Evolutionary conservation across 2,888 invertebrate species (phyloP), one percentile per base, ranked within the genome.

Genomic region (Dolichopus griseipennis): DNA sequence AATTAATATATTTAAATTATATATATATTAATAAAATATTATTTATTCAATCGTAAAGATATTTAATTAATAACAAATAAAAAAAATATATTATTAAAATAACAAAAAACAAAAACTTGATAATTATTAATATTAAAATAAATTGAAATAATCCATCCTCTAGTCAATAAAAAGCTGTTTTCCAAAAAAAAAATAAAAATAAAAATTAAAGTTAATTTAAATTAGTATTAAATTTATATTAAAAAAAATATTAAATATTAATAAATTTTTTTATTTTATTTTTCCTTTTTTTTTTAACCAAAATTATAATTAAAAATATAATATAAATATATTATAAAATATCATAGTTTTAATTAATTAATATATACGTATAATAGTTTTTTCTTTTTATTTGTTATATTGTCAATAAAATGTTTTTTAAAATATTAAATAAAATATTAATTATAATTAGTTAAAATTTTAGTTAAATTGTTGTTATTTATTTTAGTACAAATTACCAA

Each of bases 91-190:
- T 27, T 4, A 27, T 27, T 27, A 27, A 27, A 27, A 27, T 27
- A 4, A 27, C 27, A 27, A 27, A 4, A 27, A 4, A 27, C 27
- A 27, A 27, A 4, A 27, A 27, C 27, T 27, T 27, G 5, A 27
- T 27, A 27, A 27, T 27, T 4, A 27, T 27, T 27, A 27, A 27
- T 3, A 52, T 52, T 18, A 27, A 27, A n/a, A 18, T 18, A 12
- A 52, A 52, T 18, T 52, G 52, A 52, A 52, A 52, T 52, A 52
- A 52, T 52, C 52, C 52, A 52, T 52, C 52, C 52, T 52, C 52
- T 52, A 52, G 52, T 52, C 52, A 52, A 52, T 52, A 52, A 52
- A 52, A 52, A 41, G 18, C 52, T 52, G 52, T 52, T 52, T 52
- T 52, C 18, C 52, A 18, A 52, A 52, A 52, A 52, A 12, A 18